phyloP scores from a whole-genome alignment of 2,113 vertebrate genomes.

The Corapipo altera region DNA sequence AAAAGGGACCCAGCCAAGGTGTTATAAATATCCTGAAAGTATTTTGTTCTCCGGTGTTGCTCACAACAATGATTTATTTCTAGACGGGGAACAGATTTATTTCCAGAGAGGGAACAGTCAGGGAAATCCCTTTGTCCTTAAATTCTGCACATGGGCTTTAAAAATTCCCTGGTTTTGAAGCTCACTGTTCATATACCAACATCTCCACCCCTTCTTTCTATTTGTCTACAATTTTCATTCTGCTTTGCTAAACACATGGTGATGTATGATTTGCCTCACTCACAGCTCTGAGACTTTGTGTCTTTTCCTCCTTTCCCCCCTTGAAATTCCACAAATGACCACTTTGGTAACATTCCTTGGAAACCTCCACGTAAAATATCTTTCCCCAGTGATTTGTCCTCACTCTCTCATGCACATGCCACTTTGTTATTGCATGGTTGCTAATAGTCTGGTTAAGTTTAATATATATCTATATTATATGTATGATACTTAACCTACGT shows the following conservation, averaged over 20 bases:
- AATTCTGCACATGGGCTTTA: neutral
- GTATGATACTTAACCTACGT: neutral
- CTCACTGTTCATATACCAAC: neutral
- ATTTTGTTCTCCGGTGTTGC: neutral
- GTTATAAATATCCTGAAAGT: neutral
- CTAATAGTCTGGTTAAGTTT: neutral
- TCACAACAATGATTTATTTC: slow-evolving; percentile 13
- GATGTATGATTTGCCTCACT: neutral
- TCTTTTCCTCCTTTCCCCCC: neutral
- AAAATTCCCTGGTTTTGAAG: neutral
- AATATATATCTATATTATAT: neutral
- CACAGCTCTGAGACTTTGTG: neutral
- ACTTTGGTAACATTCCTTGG: neutral
- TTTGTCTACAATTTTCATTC: neutral
- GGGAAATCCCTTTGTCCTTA: slow-evolving; percentile 30
- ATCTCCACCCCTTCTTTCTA: neutral
- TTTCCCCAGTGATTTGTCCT: neutral
- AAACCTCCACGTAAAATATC: neutral
- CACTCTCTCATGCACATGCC: neutral
- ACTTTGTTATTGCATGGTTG: neutral
- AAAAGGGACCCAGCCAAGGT: neutral
- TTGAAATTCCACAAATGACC: neutral
- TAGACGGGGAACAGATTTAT: neutral
- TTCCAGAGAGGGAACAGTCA: neutral
- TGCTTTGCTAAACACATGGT: neutral